Conservation (phyloP, 2,113 vertebrate species). For the Ranitomeya imitator region DNA sequence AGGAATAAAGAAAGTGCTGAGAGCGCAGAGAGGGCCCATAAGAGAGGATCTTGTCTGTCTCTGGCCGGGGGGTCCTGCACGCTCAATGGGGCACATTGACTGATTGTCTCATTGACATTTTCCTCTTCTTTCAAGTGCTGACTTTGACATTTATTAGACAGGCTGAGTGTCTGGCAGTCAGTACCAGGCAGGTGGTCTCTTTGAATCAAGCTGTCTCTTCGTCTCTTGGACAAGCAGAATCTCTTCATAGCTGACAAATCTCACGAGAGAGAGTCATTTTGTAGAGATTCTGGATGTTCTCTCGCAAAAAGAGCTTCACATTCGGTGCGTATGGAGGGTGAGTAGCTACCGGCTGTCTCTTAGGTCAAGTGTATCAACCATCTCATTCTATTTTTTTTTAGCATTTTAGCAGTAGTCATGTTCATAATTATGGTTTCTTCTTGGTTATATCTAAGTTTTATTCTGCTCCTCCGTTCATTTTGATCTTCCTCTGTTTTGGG, state of each 20-base stretch:
- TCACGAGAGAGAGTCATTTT: not conserved
- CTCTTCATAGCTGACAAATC: not conserved
- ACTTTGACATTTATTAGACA: conserved; percentile 51
- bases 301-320: conserved; percentile 78
- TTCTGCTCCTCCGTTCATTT: not conserved
- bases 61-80: conserved; percentile 24
- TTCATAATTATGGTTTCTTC: not conserved
- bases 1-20: not conserved
- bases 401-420: not conserved
- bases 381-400: not conserved
- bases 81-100: conserved; percentile 29
- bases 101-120: conserved; percentile 56
- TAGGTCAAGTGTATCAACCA: not conserved
- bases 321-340: conserved; percentile 80
- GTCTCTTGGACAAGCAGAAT: not conserved
- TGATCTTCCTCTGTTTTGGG: not conserved
- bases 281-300: conserved; percentile 65
- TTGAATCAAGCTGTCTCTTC: not conserved
- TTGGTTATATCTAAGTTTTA: not conserved
- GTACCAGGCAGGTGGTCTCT: conserved; percentile 35
- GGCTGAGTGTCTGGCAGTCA: conserved; percentile 33
- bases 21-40: conserved; percentile 18
- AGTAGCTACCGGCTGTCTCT: conserved; percentile 60
- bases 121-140: conserved; percentile 35
- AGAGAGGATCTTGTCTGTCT: conserved; percentile 34